Base-by-base conservation (phyloP, 2,888 invertebrate genomes). In the Zootermopsis nevadensis region DNA sequence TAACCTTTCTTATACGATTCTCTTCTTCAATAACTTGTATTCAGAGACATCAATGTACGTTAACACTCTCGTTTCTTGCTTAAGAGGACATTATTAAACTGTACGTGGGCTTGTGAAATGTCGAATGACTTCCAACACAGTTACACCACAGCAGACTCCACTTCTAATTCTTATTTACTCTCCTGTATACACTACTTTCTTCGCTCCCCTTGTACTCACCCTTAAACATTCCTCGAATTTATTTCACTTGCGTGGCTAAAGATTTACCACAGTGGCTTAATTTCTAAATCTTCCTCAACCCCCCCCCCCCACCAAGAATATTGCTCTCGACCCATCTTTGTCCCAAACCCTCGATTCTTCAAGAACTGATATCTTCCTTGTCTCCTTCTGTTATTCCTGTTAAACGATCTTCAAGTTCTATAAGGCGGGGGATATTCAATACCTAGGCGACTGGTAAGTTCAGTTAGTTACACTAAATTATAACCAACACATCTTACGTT, bases 181-280 rank as follows among this genome's bases (percentile, higher is more conserved):
- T 72, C 10, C 33, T 74, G 8, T 27, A n/a, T 33, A 12, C 74
- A n/a, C n/a, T 74, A n/a, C 74, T 38, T n/a, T 74, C 35, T 38
- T n/a, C 38, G 38, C 10, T 15, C 7, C 74, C 4, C 24, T 74
- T 74, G 38, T 69, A 6, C 27, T 33, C 69, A 27, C 69, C 38
- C 74, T 42, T 38, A 33, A 74, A 24, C 74, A 38, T 38, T n/a
- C 38, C 74, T 74, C 42, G 74, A 74, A 74, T 74, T 74, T 74
- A 74, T 74, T 74, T 74, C 74, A 74, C 35, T 74, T 74, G 74
- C 74, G 38, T 74, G 74, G 24, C 74, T 42, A 74, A 35, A 74
- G 74, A 74, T 74, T 74, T 74, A 74, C 74, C 74, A 38, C 74
- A 33, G 74, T 38, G 60, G 1, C 74, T 74, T 74, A 74, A 42